These are phyloP conservation scores for Trachymyrmex septentrionalis DNA, from an alignment of 1,140 invertebrate species.

Conservation along the genomic window DNA sequence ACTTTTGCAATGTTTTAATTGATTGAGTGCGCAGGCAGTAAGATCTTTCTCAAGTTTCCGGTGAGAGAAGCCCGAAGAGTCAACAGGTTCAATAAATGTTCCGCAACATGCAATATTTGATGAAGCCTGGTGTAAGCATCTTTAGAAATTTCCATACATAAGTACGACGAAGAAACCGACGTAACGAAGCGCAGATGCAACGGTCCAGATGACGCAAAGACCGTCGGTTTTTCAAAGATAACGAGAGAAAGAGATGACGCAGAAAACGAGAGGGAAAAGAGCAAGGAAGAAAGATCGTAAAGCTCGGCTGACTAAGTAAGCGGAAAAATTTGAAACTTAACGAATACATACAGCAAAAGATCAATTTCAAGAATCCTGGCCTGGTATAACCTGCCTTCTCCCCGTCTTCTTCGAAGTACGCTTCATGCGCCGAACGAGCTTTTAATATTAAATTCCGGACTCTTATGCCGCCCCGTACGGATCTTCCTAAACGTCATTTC, in stretches of 20 bases:
- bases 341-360: conserved; percentile 72
- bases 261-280: background rate
- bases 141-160: conserved; percentile 52
- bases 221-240: conserved; percentile 13
- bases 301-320: conserved; percentile 6
- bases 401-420: conserved; percentile 1
- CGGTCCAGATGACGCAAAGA: conserved; percentile 59
- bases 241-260: background rate
- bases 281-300: conserved; percentile 31
- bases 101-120: conserved; percentile 65
- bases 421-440: conserved; percentile 54
- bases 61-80: conserved; percentile 37
- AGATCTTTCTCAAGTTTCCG: conserved; percentile 44
- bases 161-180: conserved; percentile 52
- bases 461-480: conserved; percentile 61
- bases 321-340: conserved; percentile 68
- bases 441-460: conserved; percentile 77
- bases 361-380: conserved; percentile 71
- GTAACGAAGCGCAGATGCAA: conserved; percentile 59
- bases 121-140: conserved; percentile 68
- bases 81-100: conserved; percentile 64
- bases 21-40: conserved; percentile 30
- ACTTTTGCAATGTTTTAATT: conserved; percentile 73
- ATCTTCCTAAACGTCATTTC: conserved; percentile 69
- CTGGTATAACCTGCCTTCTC: conserved; percentile 20